Conservation (phyloP, 2,888 invertebrate species). For the Meganola albula region DNA sequence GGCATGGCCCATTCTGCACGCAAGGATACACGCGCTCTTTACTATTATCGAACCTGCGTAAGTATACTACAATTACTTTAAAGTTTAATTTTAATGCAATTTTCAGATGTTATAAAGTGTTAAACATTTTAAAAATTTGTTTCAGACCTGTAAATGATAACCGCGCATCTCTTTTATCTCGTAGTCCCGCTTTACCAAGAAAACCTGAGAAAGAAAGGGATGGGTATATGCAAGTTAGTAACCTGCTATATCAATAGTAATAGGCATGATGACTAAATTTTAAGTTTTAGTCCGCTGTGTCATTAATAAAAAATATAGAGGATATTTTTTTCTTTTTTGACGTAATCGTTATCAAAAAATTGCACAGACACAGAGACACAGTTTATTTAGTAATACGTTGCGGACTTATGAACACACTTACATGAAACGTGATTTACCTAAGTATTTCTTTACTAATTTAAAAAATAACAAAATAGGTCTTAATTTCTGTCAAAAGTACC, state of each 20-base stretch:
- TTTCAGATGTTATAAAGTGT: not conserved
- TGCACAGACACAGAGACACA: too few species aligned
- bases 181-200: slow-evolving; percentile 91
- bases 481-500: too few species aligned
- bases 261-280: not conserved
- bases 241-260: too few species aligned
- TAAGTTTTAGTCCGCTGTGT: too few species aligned
- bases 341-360: too few species aligned
- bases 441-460: too few species aligned
- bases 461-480: too few species aligned
- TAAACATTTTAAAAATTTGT: slow-evolving; percentile 9
- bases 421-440: too few species aligned
- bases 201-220: slow-evolving; percentile 96
- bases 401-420: too few species aligned
- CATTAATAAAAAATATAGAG: too few species aligned
- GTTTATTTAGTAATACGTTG: too few species aligned
- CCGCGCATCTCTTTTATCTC: slow-evolving; percentile 90
- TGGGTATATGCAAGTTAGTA: slow-evolving; percentile 87
- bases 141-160: slow-evolving; percentile 96
- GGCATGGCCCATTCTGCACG: slow-evolving; percentile 97
- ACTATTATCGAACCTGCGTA: slow-evolving; percentile 96
- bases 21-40: slow-evolving; percentile 92
- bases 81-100: not conserved
- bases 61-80: slow-evolving; percentile 47
- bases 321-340: too few species aligned